A percentile compares a stretch with the other conserved stretches of the same genome.
Evolutionary conservation across 2,797 vertebrate genomes (phyloP).

Genomic region (Etheostoma perlongum): DNA sequence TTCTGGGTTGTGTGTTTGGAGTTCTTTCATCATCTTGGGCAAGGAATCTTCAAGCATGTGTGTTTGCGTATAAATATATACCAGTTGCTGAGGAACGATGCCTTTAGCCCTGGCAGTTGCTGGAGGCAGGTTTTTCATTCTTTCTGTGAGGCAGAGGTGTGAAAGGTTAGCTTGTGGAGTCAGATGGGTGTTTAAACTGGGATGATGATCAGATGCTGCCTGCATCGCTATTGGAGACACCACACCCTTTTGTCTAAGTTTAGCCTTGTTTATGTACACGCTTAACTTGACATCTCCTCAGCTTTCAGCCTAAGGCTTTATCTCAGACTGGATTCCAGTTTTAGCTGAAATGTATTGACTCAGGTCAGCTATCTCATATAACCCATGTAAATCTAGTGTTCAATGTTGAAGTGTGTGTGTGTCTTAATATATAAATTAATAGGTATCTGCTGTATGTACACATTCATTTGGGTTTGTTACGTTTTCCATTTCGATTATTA

Average conservation of each 20-base stretch:
- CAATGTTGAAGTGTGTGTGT: not conserved
- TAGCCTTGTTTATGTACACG: constrained; percentile 75
- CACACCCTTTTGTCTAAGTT: constrained; percentile 78
- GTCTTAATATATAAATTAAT: not conserved
- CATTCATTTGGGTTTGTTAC: not conserved
- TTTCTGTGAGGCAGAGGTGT: constrained; percentile 72
- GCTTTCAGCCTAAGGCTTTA: constrained; percentile 62
- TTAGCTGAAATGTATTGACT: constrained; percentile 39
- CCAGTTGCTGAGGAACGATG: constrained; percentile 76
- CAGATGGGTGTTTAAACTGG: constrained; percentile 74
- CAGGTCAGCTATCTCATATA: constrained; percentile 15
- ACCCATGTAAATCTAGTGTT: constrained; percentile 15
- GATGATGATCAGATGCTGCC: constrained; percentile 76
- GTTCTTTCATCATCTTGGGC: constrained; percentile 71
- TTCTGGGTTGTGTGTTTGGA: constrained; percentile 73
- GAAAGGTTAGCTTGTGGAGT: constrained; percentile 77
- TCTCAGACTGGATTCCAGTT: constrained; percentile 55
- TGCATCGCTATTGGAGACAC: constrained; percentile 70
- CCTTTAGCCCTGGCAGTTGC: constrained; percentile 70
- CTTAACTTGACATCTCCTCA: constrained; percentile 72
- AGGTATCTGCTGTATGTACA: not conserved
- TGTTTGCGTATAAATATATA: constrained; percentile 82
- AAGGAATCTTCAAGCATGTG: constrained; percentile 76
- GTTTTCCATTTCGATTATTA: not conserved
- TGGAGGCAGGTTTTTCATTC: constrained; percentile 79